A percentile compares a stretch with the other conserved stretches of the same genome.
Conservation (phyloP, 2,113 vertebrate genomes). For the Rhinoderma darwinii region DNA sequence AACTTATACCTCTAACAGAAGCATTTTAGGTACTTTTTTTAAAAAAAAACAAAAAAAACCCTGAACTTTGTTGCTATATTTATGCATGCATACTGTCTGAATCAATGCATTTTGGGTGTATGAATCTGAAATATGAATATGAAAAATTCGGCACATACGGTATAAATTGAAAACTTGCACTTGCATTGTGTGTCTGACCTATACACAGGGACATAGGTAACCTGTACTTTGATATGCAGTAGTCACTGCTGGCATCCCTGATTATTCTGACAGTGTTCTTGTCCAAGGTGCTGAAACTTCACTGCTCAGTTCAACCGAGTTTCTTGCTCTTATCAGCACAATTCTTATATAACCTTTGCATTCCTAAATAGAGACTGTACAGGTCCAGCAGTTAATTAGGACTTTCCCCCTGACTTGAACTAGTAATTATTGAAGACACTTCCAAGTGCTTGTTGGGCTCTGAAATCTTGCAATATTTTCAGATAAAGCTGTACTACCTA, state of each 20-base stretch:
- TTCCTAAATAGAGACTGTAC: no score
- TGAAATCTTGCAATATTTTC: not conserved
- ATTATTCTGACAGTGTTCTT: not conserved
- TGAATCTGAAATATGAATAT: no score
- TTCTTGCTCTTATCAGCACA: not conserved
- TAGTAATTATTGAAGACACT: not conserved
- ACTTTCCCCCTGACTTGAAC: not conserved
- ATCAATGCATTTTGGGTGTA: no score
- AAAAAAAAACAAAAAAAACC: no score
- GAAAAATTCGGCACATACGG: no score
- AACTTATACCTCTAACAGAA: no score
- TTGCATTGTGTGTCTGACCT: no score
- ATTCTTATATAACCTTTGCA: not conserved
- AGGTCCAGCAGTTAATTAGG: not conserved
- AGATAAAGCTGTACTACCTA: not conserved
- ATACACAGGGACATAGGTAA: not conserved
- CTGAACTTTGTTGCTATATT: no score
- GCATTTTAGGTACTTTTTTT: no score
- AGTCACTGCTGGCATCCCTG: not conserved
- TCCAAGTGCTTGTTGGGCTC: not conserved
- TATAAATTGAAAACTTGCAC: no score
- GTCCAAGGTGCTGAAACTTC: conserved; percentile 53
- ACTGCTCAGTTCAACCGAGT: no score
- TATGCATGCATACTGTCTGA: no score
- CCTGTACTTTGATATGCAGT: not conserved